Percentiles rank a stretch among this genome's conserved stretches.
These are phyloP conservation scores for Drosophila barbarae DNA, from an alignment of 2,888 invertebrate species.

Conservation along the genomic window DNA sequence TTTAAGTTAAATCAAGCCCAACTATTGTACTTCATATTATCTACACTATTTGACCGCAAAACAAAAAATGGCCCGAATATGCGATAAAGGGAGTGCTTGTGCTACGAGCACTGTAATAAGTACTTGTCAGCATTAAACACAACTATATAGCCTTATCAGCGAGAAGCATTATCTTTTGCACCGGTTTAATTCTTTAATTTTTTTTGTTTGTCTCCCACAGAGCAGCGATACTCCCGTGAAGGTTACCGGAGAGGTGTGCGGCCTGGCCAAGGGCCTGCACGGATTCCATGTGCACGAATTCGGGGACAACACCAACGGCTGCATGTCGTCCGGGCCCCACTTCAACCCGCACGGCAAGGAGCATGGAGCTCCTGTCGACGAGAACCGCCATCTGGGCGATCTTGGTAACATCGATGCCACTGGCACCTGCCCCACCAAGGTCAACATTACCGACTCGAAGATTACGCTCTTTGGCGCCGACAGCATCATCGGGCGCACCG, in stretches of 20 bases:
- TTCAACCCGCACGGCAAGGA: conserved; percentile 91
- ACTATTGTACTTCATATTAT: not conserved
- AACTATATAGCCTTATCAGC: conserved; percentile 38
- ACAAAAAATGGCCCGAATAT: not conserved
- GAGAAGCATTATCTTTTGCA: conserved; percentile 8
- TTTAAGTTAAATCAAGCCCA: too few relatives aligned
- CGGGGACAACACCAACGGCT: conserved; percentile 97
- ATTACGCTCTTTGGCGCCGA: conserved; percentile 86
- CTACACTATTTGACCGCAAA: not conserved
- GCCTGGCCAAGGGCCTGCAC: conserved; percentile 86
- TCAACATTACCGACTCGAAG: conserved; percentile 83
- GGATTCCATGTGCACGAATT: conserved; percentile 96
- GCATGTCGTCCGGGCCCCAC: conserved; percentile 96
- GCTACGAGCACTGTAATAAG: not conserved
- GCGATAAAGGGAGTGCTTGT: not conserved
- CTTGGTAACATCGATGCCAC: conserved; percentile 91
- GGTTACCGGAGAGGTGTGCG: conserved; percentile 90
- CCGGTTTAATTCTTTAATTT: not conserved
- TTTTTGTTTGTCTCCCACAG: conserved; percentile 67
- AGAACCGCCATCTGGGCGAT: conserved; percentile 92
- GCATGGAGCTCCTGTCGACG: conserved; percentile 90
- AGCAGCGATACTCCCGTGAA: conserved; percentile 84
- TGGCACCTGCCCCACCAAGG: conserved; percentile 82
- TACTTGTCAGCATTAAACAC: conserved; percentile 29
- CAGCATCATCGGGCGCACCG: conserved; percentile 90